Evolutionary conservation across 2,888 invertebrate genomes (phyloP).

Genomic region (Cosmia pyralina): DNA sequence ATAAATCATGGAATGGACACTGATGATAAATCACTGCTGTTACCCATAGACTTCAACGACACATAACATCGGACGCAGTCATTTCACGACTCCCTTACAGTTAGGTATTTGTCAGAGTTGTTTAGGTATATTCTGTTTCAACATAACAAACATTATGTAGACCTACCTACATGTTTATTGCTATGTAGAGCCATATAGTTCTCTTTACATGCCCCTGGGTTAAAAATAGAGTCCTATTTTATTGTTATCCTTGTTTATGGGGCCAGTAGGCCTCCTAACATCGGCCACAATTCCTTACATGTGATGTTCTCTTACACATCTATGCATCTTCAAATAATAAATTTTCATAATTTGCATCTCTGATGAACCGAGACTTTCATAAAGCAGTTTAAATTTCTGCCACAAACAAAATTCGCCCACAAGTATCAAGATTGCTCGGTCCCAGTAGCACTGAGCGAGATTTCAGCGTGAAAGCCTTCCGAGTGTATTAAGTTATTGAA

Average conservation of each 20-base stretch:
- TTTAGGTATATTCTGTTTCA: constrained; percentile 13
- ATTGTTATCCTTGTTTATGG: background rate
- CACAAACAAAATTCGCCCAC: constrained; percentile 8
- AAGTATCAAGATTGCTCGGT: constrained; percentile 75
- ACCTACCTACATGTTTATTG: background rate
- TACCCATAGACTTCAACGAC: constrained; percentile 20
- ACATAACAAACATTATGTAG: background rate
- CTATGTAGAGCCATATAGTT: background rate
- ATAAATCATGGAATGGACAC: constrained; percentile 47
- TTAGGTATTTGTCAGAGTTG: constrained; percentile 15
- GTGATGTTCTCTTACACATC: background rate
- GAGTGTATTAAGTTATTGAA: constrained; percentile 90
- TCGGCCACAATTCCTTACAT: background rate
- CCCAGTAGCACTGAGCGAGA: constrained; percentile 81
- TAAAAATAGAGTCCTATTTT: too few relatives aligned
- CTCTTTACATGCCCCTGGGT: background rate
- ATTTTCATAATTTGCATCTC: background rate
- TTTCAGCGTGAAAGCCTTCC: constrained; percentile 90
- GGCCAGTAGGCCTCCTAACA: background rate
- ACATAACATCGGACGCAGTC: constrained; percentile 17
- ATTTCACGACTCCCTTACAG: constrained; percentile 10
- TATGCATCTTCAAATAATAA: background rate
- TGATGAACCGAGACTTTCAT: background rate
- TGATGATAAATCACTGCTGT: constrained; percentile 37
- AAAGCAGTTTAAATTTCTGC: background rate